Evolutionary conservation across 2,113 vertebrate genomes (phyloP).

Genomic region (Menidia beryllina): DNA sequence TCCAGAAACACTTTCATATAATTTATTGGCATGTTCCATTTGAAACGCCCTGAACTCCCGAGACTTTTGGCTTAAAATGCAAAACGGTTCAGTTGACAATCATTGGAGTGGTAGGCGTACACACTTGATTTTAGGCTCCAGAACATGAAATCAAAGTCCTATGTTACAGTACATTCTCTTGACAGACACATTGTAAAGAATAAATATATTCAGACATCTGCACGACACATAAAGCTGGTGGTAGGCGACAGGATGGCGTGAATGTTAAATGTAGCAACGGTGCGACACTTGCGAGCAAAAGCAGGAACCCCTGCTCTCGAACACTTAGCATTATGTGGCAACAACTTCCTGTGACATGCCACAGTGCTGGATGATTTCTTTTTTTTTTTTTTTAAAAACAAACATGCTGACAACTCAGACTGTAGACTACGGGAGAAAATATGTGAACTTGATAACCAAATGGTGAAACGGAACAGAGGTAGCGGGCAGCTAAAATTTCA

Average conservation of each 20-base stretch:
- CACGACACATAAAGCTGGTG: constrained; percentile 62
- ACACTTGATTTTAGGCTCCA: constrained; percentile 72
- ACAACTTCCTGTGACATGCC: constrained; percentile 30
- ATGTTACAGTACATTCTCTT: constrained; percentile 74
- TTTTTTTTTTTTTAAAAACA: too few species aligned
- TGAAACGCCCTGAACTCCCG: constrained; percentile 73
- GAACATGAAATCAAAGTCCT: constrained; percentile 59
- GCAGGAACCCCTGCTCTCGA: constrained; percentile 9
- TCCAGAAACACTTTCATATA: constrained; percentile 24
- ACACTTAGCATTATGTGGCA: constrained; percentile 55
- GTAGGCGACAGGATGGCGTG: constrained; percentile 41
- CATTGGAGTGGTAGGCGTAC: constrained; percentile 68
- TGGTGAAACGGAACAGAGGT: too few species aligned
- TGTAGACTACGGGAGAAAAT: not conserved
- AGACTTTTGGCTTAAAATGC: constrained; percentile 75
- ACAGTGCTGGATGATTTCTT: too few species aligned
- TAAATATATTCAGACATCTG: constrained; percentile 70
- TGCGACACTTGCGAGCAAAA: constrained; percentile 14
- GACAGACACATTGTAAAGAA: constrained; percentile 62
- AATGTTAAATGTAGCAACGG: constrained; percentile 37
- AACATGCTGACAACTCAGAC: constrained; percentile 31
- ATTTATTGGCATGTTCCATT: constrained; percentile 80
- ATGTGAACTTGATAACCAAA: too few species aligned
- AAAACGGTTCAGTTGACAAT: constrained; percentile 59
- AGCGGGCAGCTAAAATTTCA: too few species aligned